Evolutionary conservation across 2,113 vertebrate genomes (phyloP).

Genomic region (Phainopepla nitens): DNA sequence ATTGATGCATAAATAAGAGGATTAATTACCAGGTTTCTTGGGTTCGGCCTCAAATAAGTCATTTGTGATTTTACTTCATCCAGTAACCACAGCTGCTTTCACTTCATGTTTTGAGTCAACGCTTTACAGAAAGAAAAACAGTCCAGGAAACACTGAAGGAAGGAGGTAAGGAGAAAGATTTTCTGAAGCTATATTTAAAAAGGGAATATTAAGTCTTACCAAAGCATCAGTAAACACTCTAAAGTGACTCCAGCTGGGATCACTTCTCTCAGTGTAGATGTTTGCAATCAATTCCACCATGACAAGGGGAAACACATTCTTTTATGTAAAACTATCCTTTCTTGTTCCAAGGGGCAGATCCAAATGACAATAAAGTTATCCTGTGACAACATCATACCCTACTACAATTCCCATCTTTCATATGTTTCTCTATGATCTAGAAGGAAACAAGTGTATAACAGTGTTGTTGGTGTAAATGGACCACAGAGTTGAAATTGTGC

Average conservation of each 20-base stretch:
- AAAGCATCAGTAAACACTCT: not conserved
- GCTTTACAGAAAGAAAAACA: not conserved
- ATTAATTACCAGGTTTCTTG: not conserved
- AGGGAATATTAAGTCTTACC: not conserved
- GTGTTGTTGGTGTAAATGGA: not conserved
- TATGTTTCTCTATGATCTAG: not conserved
- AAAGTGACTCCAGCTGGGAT: not conserved
- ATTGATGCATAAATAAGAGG: not conserved
- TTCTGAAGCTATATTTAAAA: not conserved
- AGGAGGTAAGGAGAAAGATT: not conserved
- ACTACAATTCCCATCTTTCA: not conserved
- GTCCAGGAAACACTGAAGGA: not conserved
- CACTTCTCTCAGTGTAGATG: not conserved
- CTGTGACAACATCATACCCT: not conserved
- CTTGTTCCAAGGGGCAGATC: not conserved
- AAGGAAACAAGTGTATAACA: not conserved
- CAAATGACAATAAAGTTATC: not conserved
- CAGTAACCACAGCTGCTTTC: not conserved
- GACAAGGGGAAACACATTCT: not conserved
- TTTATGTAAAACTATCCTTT: not conserved
- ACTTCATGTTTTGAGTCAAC: not conserved
- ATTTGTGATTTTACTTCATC: not conserved
- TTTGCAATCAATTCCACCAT: not conserved
- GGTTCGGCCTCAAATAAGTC: not conserved
- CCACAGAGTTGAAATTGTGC: not conserved